Base-by-base conservation (phyloP, 2,797 vertebrate species). In the Pangasius djambal region DNA sequence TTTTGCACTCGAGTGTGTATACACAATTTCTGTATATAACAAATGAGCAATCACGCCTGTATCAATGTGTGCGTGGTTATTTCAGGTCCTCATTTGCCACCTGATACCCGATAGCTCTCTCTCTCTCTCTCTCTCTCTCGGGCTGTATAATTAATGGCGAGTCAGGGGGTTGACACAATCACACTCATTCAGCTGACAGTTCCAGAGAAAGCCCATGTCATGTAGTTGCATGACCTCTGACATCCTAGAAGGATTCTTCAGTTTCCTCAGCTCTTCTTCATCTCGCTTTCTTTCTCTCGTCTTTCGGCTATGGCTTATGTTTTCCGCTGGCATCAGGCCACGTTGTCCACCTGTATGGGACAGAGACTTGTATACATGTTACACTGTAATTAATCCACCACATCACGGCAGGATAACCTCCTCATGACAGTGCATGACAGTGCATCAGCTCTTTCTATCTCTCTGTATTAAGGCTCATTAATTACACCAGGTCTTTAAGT, bases 211-310 rank as follows among this genome's bases (percentile, higher is more conserved):
- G 78, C 87, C 34, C 16, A 48, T 82, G 44, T 79, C 87, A 83
- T 87, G 69, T 87, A 83, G 86, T 31, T 3, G 37, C 1, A 3
- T 86, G 83, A 79, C 79, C 88, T 87, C 86, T 86, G 91, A 86
- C 88, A 92, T 89, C 63, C 50, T 86, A 91, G 88, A 90, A 28
- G 87, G 7, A 81, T 70, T 87, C 90, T 89, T 75, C n/a, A 50
- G n/a, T 91, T 92, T 83, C 91, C 75, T 67, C 59, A 28, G 15
- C 52, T 86, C 88, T 88, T 63, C 48, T 87, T 87, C 52, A 52
- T 59, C 69, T 31, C 31, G 9, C 40, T 72, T 84, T 74, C 89
- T 44, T 37, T 63, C 57, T 70, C 81, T 83, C 77, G 10, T 77
- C 57, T 86, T 77, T 65, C 72, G 3, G 31, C 70, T 22, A 12